phyloP scores from a whole-genome alignment of 1,140 invertebrate genomes.

The Hestina assimilis region DNA sequence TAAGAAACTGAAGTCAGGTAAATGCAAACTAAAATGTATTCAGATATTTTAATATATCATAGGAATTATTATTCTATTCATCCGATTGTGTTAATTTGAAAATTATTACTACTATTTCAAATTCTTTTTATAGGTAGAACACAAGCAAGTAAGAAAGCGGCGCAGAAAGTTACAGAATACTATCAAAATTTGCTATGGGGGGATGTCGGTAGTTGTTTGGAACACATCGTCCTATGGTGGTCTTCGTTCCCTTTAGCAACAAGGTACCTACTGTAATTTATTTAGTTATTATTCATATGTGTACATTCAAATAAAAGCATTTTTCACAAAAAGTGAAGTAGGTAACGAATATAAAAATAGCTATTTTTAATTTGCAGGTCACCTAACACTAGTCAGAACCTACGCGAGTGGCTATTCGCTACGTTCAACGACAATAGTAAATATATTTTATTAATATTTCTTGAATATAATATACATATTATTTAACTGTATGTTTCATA shows the following conservation, averaged over 20 bases:
- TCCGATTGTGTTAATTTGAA: background rate
- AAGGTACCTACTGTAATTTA: slow-evolving; percentile 45
- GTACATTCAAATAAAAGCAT: background rate
- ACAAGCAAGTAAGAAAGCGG: slow-evolving; percentile 69
- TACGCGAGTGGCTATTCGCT: slow-evolving; percentile 82
- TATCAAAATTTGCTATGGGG: slow-evolving; percentile 82
- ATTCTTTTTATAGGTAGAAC: slow-evolving; percentile 51
- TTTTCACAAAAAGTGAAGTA: too few relatives aligned
- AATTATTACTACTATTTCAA: background rate
- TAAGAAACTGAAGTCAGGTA: slow-evolving; percentile 70
- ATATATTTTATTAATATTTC: slow-evolving; percentile 30
- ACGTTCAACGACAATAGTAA: slow-evolving; percentile 81
- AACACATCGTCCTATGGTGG: slow-evolving; percentile 91
- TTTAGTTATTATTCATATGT: background rate
- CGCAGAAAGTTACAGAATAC: slow-evolving; percentile 71
- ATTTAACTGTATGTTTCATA: too few relatives aligned
- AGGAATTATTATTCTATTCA: background rate
- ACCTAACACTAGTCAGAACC: slow-evolving; percentile 83
- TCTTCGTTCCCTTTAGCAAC: slow-evolving; percentile 82
- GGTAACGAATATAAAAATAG: too few relatives aligned
- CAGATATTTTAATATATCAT: background rate
- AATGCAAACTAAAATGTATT: background rate
- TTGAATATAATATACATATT: too few relatives aligned
- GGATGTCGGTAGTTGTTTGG: slow-evolving; percentile 85
- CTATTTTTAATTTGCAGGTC: too few relatives aligned